Evolutionary conservation across 2,797 vertebrate species (phyloP).

Genomic region (Tauraco hartlaubi): DNA sequence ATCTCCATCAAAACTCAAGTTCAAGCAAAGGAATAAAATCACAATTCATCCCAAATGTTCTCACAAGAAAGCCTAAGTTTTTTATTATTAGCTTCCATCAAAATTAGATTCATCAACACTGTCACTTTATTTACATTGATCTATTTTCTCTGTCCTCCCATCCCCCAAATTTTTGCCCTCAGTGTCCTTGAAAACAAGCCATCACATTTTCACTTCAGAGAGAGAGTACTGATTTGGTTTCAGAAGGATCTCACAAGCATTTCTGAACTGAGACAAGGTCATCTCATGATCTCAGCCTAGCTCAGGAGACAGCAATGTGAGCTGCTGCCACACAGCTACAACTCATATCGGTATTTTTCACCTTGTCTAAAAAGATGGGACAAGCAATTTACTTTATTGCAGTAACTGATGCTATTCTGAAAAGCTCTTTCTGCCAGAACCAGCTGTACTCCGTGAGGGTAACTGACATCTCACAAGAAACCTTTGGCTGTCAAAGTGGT

Average conservation of each 20-base stretch:
- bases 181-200: neutral
- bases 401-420: conserved; percentile 3
- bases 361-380: neutral
- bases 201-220: neutral
- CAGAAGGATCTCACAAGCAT: neutral
- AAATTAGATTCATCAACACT: conserved; percentile 12
- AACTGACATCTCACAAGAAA: conserved; percentile 11
- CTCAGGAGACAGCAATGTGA: neutral
- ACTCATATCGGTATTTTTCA: neutral
- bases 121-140: neutral
- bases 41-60: conserved; percentile 12
- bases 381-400: conserved; percentile 37
- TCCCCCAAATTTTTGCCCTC: neutral
- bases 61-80: neutral
- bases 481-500: neutral
- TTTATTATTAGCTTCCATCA: conserved; percentile 27
- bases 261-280: conserved; percentile 46
- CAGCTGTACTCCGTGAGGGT: neutral
- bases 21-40: conserved; percentile 41
- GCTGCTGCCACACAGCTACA: neutral
- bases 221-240: neutral
- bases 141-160: neutral
- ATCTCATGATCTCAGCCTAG: conserved; percentile 27
- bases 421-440: conserved; percentile 22
- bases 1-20: conserved; percentile 22